Evolutionary conservation across 1,140 invertebrate species (phyloP), one percentile per base, ranked within the genome.

Genomic region (Zaprionus ghesquierei): DNA sequence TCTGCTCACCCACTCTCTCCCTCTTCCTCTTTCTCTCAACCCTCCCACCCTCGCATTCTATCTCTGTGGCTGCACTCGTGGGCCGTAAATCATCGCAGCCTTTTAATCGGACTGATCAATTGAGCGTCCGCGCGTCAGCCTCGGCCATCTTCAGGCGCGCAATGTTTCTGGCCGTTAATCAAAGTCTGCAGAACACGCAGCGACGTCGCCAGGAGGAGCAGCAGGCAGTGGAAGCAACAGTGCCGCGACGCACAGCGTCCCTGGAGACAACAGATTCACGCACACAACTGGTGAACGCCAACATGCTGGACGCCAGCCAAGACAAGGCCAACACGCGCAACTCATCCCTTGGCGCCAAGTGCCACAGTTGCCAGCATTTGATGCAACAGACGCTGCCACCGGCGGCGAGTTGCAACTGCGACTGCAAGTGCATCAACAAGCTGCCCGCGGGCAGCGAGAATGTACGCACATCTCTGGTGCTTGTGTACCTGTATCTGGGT

Each of bases 101-200:
- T 51, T 60, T 38, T 33, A 51, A 60, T 68, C 33, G 55, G 41
- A 9, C 54, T 35, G 62, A 71, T 69, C 49, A 56, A 55, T 56
- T 66, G 38, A 50, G 20, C 27, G 35, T 9, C 25, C 10, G 18
- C 70, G 31, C 70, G 41, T 68, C 60, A 56, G 71, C 46, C 25
- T 31, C 35, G 20, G 20, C 9, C 65, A 41, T 31, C 10, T 20
- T 10, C 18, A n/a, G 10, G 13, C 41, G 3, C 53, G 89, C 71
- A 38, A 91, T 91, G 90, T 79, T 91, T 69, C 62, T 91, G 74
- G 90, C 82, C 23, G 87, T 91, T 58, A 91, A 91, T 81, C 90
- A 91, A 79, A 91, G 69, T 60, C 51, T 89, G 23, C 55, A 78
- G 54, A 85, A 85, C 20, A 50, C 79, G 15, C 70, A 77, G 33